Percentiles rank a stretch among this genome's conserved stretches.
Conservation (phyloP, 2,797 vertebrate genomes). For the Botia almorhae region DNA sequence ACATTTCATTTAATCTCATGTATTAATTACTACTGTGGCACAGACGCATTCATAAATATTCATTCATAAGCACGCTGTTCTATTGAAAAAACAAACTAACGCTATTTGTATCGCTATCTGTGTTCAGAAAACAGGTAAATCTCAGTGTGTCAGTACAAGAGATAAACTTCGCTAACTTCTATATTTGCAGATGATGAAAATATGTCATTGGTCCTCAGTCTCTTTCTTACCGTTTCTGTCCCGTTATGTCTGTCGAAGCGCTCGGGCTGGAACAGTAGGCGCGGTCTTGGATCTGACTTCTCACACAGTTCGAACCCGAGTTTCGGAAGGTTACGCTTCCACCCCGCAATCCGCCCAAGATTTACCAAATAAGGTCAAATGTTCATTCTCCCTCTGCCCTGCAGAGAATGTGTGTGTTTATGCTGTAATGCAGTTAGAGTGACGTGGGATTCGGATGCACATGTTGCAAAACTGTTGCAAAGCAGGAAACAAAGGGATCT, state of each 20-base stretch:
- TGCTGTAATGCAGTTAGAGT: conserved; percentile 27
- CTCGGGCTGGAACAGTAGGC: conserved; percentile 19
- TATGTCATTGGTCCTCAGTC: not conserved
- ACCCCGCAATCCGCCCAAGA: conserved; percentile 36
- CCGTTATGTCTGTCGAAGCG: conserved; percentile 25
- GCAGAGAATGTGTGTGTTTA: conserved; percentile 48
- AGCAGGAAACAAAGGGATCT: not conserved
- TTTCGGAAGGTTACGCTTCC: conserved; percentile 26
- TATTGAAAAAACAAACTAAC: too few species aligned
- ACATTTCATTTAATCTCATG: too few species aligned
- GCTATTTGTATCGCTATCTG: not conserved
- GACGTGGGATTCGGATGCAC: conserved; percentile 8
- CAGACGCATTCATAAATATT: too few species aligned
- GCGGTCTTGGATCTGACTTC: conserved; percentile 15
- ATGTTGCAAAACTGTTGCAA: conserved; percentile 28
- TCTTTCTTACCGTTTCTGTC: conserved; percentile 36
- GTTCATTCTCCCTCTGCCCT: not conserved
- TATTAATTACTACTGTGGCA: too few species aligned
- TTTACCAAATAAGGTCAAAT: conserved; percentile 29
- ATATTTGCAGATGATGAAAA: not conserved
- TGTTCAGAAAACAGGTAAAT: not conserved
- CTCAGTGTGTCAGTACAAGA: not conserved
- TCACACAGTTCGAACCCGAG: conserved; percentile 16
- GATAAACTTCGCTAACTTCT: not conserved
- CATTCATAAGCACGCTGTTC: too few species aligned